These are phyloP conservation scores for Pipistrellus kuhlii DNA, from an alignment of 2,797 vertebrate genomes.

Conservation along the genomic window DNA sequence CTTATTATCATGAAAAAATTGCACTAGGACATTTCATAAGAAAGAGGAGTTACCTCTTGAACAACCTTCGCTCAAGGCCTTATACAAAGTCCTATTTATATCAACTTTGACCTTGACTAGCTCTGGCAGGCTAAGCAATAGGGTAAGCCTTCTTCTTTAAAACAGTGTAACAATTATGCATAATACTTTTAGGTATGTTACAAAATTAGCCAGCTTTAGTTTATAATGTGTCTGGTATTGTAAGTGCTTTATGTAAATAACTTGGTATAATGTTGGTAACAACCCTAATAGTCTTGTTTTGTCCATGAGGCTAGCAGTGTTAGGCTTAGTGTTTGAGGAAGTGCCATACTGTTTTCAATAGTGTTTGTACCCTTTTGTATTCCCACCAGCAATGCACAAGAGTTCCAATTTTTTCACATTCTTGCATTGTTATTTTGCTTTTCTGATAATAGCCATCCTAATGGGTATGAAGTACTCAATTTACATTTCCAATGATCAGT, in stretches of 20 bases:
- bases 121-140: neutral
- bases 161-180: neutral
- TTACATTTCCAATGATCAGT: neutral
- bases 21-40: neutral
- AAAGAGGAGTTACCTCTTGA: neutral
- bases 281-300: neutral
- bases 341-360: neutral
- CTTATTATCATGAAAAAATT: neutral
- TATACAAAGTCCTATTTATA: neutral
- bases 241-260: slow-evolving; percentile 9
- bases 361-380: neutral
- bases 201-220: slow-evolving; percentile 9
- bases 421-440: neutral
- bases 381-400: neutral
- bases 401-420: neutral
- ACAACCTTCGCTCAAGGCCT: neutral
- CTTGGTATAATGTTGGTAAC: neutral
- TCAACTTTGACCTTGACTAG: neutral
- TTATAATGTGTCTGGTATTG: neutral
- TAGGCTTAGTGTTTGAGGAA: slow-evolving; percentile 7
- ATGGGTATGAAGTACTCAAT: neutral
- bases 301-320: neutral
- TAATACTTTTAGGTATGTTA: slow-evolving; percentile 26
- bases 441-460: neutral
- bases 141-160: neutral